Conservation (phyloP, 2,113 vertebrate genomes). For the Stomatorhinus ivindoensis region DNA sequence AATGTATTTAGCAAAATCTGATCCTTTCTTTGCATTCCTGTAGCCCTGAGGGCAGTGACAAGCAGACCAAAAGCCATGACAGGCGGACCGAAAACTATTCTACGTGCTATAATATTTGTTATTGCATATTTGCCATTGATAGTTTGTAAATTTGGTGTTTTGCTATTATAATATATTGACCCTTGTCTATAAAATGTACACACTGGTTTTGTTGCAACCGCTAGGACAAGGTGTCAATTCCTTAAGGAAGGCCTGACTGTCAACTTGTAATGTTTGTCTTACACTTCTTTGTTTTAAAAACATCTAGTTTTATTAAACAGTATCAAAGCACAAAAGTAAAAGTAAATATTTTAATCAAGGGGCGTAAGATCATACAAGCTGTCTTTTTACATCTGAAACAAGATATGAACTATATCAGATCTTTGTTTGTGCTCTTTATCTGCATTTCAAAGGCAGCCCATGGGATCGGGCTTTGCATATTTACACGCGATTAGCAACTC, state of each 20-base stretch:
- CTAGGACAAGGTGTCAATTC: background rate
- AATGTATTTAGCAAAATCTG: conserved; percentile 59
- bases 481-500: conserved; percentile 68
- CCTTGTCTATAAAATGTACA: background rate
- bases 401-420: conserved; percentile 18
- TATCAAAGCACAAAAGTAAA: conserved; percentile 11
- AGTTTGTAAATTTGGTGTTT: background rate
- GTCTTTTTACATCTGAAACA: conserved; percentile 18
- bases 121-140: background rate
- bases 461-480: conserved; percentile 62
- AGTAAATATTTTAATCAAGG: conserved; percentile 18
- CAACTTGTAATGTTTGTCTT: background rate
- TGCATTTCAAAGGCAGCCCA: conserved; percentile 66
- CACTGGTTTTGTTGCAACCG: background rate
- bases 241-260: background rate
- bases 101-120: background rate
- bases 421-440: conserved; percentile 62
- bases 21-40: conserved; percentile 57
- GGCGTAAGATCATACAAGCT: background rate
- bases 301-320: background rate
- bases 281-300: background rate
- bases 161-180: background rate
- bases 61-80: conserved; percentile 28
- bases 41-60: conserved; percentile 56
- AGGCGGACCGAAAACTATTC: conserved; percentile 28